These are phyloP conservation scores for Drosophila lacicola DNA, from an alignment of 2,888 invertebrate genomes.

Conservation along the genomic window DNA sequence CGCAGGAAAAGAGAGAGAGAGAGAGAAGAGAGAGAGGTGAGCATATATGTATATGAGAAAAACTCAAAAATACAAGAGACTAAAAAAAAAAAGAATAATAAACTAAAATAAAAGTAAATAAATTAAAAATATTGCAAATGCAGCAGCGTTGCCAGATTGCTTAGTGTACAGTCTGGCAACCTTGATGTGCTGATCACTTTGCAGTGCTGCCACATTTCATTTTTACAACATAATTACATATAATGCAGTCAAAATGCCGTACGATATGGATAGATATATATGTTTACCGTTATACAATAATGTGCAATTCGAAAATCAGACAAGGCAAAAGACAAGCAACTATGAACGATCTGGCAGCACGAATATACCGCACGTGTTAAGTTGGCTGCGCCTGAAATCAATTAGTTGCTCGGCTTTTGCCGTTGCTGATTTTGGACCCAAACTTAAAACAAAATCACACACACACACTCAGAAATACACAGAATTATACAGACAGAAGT, in stretches of 20 bases:
- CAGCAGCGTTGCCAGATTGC: constrained; percentile 2
- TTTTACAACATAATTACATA: constrained; percentile 43
- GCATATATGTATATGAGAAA: constrained; percentile 39
- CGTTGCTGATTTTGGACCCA: constrained; percentile 4
- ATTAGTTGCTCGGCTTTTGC: constrained; percentile 1
- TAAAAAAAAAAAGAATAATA: constrained; percentile 5
- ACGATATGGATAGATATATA: constrained; percentile 16
- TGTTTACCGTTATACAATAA: constrained; percentile 7
- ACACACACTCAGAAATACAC: constrained; percentile 29
- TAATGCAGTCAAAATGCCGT: constrained; percentile 20
- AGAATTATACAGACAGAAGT: constrained; percentile 7
- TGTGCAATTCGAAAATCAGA: neutral
- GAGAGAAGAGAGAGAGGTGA: constrained; percentile 40
- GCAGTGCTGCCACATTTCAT: neutral
- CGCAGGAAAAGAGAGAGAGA: constrained; percentile 39
- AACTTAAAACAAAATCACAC: constrained; percentile 16
- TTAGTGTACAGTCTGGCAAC: neutral
- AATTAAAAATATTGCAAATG: constrained; percentile 15
- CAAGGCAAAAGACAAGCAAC: constrained; percentile 8
- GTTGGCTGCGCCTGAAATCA: constrained; percentile 7
- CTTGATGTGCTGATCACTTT: neutral
- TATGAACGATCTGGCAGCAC: constrained; percentile 9
- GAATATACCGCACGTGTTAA: neutral
- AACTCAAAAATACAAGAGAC: constrained; percentile 21
- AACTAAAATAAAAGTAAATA: constrained; percentile 35